phyloP scores from a whole-genome alignment of 2,888 invertebrate genomes.

The Erpobdella octoculata region DNA sequence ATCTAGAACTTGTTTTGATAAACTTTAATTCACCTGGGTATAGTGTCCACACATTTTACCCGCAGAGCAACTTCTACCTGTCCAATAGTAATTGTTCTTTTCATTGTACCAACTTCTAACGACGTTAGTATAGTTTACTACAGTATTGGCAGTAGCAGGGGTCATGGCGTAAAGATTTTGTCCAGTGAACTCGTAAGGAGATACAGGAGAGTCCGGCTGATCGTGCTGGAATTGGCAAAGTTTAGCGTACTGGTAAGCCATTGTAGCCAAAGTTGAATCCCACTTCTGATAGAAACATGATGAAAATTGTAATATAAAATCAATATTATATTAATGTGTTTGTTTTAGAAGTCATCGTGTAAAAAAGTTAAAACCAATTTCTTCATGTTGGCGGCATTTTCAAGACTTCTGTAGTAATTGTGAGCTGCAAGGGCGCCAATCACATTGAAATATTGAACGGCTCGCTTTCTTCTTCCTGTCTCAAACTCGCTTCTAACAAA shows the following conservation, averaged over 20 bases:
- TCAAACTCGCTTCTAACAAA: too few species aligned
- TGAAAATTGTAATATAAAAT: too few species aligned
- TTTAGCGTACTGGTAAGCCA: constrained; percentile 7
- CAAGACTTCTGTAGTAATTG: constrained; percentile 3
- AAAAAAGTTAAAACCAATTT: constrained; percentile 5
- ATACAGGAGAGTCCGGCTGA: constrained; percentile 5
- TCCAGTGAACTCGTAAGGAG: neutral
- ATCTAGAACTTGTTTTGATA: too few species aligned
- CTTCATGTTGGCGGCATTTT: neutral
- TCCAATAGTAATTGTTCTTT: neutral
- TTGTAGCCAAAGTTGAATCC: neutral
- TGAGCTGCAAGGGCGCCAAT: neutral
- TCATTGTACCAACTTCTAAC: constrained; percentile 10
- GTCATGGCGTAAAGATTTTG: constrained; percentile 18
- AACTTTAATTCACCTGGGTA: neutral
- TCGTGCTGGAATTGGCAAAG: constrained; percentile 12
- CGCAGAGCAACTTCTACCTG: neutral
- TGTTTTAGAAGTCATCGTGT: neutral
- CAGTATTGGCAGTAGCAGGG: neutral
- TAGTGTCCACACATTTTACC: constrained; percentile 22
- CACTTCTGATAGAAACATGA: too few species aligned
- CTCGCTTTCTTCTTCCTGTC: too few species aligned
- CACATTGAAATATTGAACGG: too few species aligned
- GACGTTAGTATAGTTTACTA: neutral
- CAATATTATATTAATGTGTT: too few species aligned